phyloP scores from a whole-genome alignment of 2,113 vertebrate genomes.

The Hemichromis elongatus region DNA sequence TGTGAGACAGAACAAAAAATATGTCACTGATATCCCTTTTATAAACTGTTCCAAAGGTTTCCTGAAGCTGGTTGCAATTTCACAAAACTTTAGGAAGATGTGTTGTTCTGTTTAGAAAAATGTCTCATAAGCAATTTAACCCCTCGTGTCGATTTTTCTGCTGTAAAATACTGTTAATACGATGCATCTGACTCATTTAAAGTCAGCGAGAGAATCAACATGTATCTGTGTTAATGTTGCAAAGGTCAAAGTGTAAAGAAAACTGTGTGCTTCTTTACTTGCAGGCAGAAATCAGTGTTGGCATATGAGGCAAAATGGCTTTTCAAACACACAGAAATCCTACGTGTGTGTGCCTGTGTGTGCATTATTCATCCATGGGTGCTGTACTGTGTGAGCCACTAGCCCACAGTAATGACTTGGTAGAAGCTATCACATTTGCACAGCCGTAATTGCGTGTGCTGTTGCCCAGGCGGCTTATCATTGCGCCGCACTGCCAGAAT shows the following conservation, averaged over 20 bases:
- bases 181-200: not conserved
- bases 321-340: not conserved
- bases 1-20: not conserved
- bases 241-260: not conserved
- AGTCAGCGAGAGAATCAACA: not conserved
- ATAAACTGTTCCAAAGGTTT: not conserved
- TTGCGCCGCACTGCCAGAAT: conserved; percentile 22
- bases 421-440: conserved; percentile 28
- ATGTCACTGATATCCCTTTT: not conserved
- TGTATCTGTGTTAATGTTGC: not conserved
- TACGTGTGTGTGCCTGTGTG: not conserved
- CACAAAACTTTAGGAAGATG: not conserved
- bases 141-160: not conserved
- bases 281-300: not conserved
- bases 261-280: not conserved
- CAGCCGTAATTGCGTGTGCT: not conserved
- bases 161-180: not conserved
- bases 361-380: not conserved
- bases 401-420: conserved; percentile 25
- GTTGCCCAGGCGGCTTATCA: conserved; percentile 31
- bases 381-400: not conserved
- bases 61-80: not conserved
- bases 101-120: not conserved
- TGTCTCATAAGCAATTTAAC: not conserved
- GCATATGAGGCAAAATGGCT: not conserved